Evolutionary conservation across 2,113 vertebrate species (phyloP).

Genomic region (Pantherophis guttatus): DNA sequence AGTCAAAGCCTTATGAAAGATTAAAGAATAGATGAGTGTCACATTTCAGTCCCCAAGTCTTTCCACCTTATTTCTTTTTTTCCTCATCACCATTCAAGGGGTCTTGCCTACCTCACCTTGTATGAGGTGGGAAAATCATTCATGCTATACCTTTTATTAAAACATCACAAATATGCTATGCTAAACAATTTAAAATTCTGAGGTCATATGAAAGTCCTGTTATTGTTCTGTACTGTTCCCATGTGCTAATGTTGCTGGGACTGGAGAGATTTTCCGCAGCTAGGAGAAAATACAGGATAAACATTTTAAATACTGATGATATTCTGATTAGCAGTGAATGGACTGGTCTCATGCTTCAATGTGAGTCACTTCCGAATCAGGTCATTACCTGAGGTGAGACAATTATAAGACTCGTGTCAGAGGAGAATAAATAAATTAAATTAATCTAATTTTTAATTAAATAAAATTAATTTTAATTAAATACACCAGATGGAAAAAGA

Average conservation of each 20-base stretch:
- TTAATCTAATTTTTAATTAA: background rate
- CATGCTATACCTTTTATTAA: background rate
- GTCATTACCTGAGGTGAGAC: background rate
- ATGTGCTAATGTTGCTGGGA: background rate
- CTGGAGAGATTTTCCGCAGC: background rate
- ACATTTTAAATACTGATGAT: background rate
- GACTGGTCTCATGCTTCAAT: background rate
- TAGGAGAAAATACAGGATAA: background rate
- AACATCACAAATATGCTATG: background rate
- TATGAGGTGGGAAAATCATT: background rate
- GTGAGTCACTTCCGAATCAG: background rate
- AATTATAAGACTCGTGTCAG: background rate
- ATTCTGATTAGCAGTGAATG: background rate
- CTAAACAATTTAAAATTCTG: constrained; percentile 25
- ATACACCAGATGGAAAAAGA: background rate
- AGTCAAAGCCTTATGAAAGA: constrained; percentile 38
- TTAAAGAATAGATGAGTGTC: constrained; percentile 36
- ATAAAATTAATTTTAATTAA: background rate
- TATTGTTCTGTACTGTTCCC: background rate
- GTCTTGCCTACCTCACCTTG: background rate
- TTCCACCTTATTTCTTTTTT: constrained; percentile 19
- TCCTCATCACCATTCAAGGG: background rate
- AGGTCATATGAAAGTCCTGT: constrained; percentile 8
- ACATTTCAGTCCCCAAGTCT: constrained; percentile 12
- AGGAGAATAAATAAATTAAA: background rate